These are phyloP conservation scores for Lamprologus ornatipinnis DNA, from an alignment of 2,113 vertebrate genomes.

Conservation along the genomic window DNA sequence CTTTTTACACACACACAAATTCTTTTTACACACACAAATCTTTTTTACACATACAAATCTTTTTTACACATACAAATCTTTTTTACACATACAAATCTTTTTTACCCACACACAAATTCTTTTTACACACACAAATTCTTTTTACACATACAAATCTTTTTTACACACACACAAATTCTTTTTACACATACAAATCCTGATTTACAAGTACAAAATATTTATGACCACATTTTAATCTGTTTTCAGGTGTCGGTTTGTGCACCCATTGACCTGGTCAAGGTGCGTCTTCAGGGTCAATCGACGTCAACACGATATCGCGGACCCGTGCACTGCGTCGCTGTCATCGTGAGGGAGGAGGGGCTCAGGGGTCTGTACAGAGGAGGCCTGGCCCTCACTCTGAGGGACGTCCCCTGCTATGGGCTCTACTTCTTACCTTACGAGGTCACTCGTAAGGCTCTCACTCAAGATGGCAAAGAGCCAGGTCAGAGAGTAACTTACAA, in stretches of 20 bases:
- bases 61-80: too few relatives aligned
- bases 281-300: conserved; percentile 79
- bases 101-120: too few relatives aligned
- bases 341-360: conserved; percentile 72
- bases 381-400: conserved; percentile 65
- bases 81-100: too few relatives aligned
- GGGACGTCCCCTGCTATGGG: conserved; percentile 74
- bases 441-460: conserved; percentile 57
- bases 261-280: conserved; percentile 81
- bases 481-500: conserved; percentile 42
- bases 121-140: rapidly evolving
- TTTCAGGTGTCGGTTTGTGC: conserved; percentile 66
- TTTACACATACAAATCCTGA: too few relatives aligned
- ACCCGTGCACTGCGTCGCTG: conserved; percentile 64
- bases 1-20: too few relatives aligned
- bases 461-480: conserved; percentile 53
- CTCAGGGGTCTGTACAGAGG: conserved; percentile 72
- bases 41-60: too few relatives aligned
- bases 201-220: too few relatives aligned
- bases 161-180: rapidly evolving
- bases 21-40: too few relatives aligned
- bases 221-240: background rate
- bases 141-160: too few relatives aligned
- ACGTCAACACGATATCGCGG: conserved; percentile 55
- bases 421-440: conserved; percentile 78